Evolutionary conservation across 2,888 invertebrate species (phyloP), one percentile per base, ranked within the genome.

Genomic region (Keiferia lycopersicella): DNA sequence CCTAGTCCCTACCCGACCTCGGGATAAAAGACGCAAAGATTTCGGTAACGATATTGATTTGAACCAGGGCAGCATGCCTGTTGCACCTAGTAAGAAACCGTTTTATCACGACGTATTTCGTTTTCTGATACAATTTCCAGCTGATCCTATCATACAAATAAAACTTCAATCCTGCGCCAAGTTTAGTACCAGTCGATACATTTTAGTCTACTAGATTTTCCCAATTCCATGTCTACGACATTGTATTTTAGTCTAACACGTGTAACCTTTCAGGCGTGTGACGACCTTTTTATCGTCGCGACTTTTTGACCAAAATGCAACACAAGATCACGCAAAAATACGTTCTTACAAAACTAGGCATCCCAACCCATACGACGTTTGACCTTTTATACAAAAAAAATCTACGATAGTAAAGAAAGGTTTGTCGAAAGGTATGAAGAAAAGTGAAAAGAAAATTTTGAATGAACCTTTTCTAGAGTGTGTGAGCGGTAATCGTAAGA

Each of bases 1-100:
- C 20, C 16, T 7, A 16, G 50, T 50, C 18, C 20, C 16, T 7
- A 16, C 20, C 50, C 50, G 16, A 50, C 50, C 50, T 20, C 50
- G 18, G n/a, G 14, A 50, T 3, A 20, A 20, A 50, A 18, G 20
- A 10, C 1, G 50, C 20, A 10, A 11, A 20, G 50, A 18, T 50
- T 50, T 50, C 7, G 20, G 50, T 50, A n/a, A 50, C 34, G 34
- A 41, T 41, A 41, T 41, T 41, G 41, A 41, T 41, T 41, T 41
- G n/a, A 41, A n/a, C 14, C 14, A 14, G 41, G 41, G 14, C 18
- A 18, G 14, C 18, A 18, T 50, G 20, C 50, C 50, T 20, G 50
- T 50, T 50, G 50, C 18, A 50, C 20, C 50, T 41, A 3, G 14
- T 14, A n/a, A 18, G 18, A 16, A 50, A 20, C 20, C 50, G 18